Base-by-base conservation (phyloP, 2,797 vertebrate species). In the Siniperca obscura region DNA sequence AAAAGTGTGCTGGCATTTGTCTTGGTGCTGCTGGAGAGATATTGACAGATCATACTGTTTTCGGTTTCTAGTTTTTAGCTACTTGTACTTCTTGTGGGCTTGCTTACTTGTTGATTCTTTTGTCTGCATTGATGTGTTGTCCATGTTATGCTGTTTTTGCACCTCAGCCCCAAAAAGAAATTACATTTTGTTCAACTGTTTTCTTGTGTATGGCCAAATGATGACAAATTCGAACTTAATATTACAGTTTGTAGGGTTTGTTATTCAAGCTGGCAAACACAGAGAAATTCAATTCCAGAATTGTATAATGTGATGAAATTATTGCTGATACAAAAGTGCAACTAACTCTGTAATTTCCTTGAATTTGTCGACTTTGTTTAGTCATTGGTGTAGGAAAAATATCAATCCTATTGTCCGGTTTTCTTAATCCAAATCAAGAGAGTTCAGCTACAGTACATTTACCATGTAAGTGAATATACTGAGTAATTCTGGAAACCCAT, bases 1-100 rank as follows among this genome's bases (percentile, higher is more conserved):
- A 65, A 61, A 70, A 46, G 14, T 34, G 40, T 46, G 19, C 11
- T 46, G 17, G 3, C 21, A 36, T 82, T 82, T 46, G 19, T 73
- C 36, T 70, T 4, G 0, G 19, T 73, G 36, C 67, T 4, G 0
- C 42, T 30, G 70, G 42, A 69, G 48, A 55, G 34, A 46, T 52
- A 9, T 17, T 44, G 17, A 67, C 60, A 42, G 34, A 61, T n/a
- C 6, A 5, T 6, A 8, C 48, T 50, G 25, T 61, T 70, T 8
- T 8, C 0, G 1, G 1, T 30, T 64, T 0, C 0, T 34, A 17
- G 12, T 34, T 53, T 40, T 56, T 56, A 59, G 30, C 34, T 25
- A 3, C 36, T 56, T 38, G n/a, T n/a, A 34, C 46, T 50, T 65
- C 44, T 62, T 42, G 16, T 4, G 22, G 6, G 48, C n/a, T 72